Percentiles rank a stretch among this genome's conserved stretches.
These are phyloP conservation scores for Butastur rufipennis DNA, from an alignment of 2,113 vertebrate species.

Conservation along the genomic window DNA sequence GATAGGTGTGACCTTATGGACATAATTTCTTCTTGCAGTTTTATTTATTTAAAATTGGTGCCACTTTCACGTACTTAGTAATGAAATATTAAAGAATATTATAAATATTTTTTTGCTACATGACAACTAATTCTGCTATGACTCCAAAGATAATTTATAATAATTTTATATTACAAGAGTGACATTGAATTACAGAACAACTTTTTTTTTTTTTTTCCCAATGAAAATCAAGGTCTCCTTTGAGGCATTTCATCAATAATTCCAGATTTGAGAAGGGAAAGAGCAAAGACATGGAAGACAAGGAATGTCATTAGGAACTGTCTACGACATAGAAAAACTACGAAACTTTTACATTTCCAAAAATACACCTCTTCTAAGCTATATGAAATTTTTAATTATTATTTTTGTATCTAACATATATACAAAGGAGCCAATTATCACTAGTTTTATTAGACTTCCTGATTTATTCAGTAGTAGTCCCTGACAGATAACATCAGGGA, in stretches of 20 bases:
- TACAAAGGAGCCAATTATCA: background rate
- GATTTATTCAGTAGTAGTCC: background rate
- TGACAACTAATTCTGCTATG: background rate
- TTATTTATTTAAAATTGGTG: background rate
- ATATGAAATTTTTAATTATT: background rate
- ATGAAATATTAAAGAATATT: background rate
- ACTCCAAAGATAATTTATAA: background rate
- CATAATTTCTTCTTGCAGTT: background rate
- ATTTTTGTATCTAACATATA: background rate
- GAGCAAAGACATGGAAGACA: background rate
- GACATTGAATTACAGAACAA: background rate
- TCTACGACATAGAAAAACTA: background rate
- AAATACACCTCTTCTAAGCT: background rate
- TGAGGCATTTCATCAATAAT: background rate
- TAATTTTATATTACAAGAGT: background rate
- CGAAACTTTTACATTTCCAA: background rate
- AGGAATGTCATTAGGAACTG: background rate
- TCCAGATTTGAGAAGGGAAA: background rate
- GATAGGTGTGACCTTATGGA: background rate
- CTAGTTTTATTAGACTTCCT: background rate
- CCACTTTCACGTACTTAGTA: background rate
- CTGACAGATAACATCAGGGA: background rate
- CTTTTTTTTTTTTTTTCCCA: background rate
- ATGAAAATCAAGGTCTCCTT: background rate
- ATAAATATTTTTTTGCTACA: background rate